These are phyloP conservation scores for Metopia argyrocephala DNA, from an alignment of 2,888 invertebrate genomes.

Conservation along the genomic window DNA sequence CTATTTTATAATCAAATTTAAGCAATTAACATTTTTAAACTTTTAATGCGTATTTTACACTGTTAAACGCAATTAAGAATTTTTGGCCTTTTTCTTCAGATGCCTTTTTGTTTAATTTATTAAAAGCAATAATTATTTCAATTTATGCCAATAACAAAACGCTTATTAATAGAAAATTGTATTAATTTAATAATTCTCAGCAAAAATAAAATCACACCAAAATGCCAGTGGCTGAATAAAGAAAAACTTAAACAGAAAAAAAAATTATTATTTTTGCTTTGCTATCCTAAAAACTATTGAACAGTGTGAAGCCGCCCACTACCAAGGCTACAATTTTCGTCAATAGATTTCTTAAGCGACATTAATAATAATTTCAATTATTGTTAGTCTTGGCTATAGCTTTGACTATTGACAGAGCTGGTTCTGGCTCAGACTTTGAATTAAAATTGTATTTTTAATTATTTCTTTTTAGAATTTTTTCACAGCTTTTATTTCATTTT, in stretches of 20 bases:
- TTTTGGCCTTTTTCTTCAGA: background rate
- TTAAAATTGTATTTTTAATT: constrained; percentile 52
- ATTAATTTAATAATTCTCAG: background rate
- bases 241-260: constrained; percentile 9
- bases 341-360: constrained; percentile 2
- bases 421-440: constrained; percentile 13
- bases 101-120: background rate
- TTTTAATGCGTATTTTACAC: too few relatives aligned
- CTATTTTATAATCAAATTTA: too few relatives aligned
- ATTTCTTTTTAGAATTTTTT: constrained; percentile 48
- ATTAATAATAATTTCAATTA: constrained; percentile 59
- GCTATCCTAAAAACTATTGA: too few relatives aligned
- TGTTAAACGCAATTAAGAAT: background rate
- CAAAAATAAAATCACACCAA: background rate
- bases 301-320: background rate
- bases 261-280: too few relatives aligned
- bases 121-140: constrained; percentile 23
- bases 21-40: too few relatives aligned
- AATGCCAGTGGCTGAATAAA: background rate
- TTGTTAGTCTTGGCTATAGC: background rate
- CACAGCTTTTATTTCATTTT: constrained; percentile 14
- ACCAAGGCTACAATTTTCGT: background rate
- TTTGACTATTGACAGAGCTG: background rate
- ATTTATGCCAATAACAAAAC: constrained; percentile 26
- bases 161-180: background rate